Evolutionary conservation across 2,797 vertebrate species (phyloP).

Genomic region (Sebastes vulpes): DNA sequence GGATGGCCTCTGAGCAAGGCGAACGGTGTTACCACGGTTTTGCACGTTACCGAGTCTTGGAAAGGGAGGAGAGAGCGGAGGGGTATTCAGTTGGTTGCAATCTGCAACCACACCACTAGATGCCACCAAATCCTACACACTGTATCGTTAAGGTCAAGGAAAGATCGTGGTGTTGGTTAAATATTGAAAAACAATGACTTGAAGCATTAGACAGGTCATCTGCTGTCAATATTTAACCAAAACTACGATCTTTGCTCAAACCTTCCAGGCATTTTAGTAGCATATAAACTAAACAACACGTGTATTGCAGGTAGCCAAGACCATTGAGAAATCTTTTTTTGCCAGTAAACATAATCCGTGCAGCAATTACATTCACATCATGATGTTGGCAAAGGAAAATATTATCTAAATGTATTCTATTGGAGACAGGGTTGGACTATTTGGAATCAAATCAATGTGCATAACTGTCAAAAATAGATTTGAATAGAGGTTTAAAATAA

Average conservation of each 20-base stretch:
- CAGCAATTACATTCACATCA: neutral
- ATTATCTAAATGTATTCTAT: neutral
- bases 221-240: too few species aligned
- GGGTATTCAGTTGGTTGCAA: too few species aligned
- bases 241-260: too few species aligned
- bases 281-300: neutral
- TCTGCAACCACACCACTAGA: too few species aligned
- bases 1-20: too few species aligned
- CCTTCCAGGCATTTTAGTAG: too few species aligned
- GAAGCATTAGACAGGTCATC: too few species aligned
- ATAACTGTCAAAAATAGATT: neutral
- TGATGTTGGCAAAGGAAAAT: neutral
- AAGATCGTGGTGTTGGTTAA: neutral
- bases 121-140: too few species aligned
- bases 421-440: neutral
- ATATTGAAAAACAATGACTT: neutral
- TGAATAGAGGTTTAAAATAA: conserved; percentile 2
- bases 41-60: too few species aligned
- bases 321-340: neutral
- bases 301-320: neutral
- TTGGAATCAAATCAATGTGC: neutral
- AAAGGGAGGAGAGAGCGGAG: too few species aligned
- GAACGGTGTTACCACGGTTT: too few species aligned
- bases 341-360: neutral
- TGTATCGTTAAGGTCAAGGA: neutral